Conservation (phyloP, 2,797 vertebrate species). For the Linurgus olivaceus region DNA sequence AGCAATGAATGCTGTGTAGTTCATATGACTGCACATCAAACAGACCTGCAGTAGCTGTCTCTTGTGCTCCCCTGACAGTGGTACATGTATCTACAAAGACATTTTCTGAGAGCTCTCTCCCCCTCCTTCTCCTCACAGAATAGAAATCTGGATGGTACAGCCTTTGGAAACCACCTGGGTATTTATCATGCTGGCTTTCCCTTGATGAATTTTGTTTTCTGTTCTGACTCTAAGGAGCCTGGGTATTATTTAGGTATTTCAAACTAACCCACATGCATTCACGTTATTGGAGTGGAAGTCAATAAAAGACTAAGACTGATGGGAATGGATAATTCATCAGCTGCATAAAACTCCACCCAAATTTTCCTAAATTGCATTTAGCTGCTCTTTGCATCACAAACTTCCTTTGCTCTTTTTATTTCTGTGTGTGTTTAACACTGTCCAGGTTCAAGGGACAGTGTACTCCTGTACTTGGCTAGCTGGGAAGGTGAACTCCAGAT, state of each 20-base stretch:
- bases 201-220: neutral
- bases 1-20: neutral
- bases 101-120: neutral
- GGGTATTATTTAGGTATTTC: neutral
- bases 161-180: neutral
- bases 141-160: neutral
- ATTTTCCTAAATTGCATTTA: neutral
- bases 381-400: neutral
- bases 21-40: slow-evolving; percentile 8
- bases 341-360: neutral
- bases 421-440: fast-evolving
- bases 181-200: neutral
- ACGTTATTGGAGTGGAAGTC: neutral
- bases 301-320: neutral
- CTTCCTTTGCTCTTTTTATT: neutral
- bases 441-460: neutral
- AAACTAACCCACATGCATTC: neutral
- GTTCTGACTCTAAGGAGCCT: neutral
- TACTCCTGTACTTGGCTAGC: neutral
- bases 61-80: neutral
- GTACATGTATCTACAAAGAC: neutral
- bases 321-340: neutral
- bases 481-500: neutral
- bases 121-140: neutral
- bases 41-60: neutral